Evolutionary conservation across 2,113 vertebrate genomes (phyloP).

Genomic region (Chaetops frenatus): DNA sequence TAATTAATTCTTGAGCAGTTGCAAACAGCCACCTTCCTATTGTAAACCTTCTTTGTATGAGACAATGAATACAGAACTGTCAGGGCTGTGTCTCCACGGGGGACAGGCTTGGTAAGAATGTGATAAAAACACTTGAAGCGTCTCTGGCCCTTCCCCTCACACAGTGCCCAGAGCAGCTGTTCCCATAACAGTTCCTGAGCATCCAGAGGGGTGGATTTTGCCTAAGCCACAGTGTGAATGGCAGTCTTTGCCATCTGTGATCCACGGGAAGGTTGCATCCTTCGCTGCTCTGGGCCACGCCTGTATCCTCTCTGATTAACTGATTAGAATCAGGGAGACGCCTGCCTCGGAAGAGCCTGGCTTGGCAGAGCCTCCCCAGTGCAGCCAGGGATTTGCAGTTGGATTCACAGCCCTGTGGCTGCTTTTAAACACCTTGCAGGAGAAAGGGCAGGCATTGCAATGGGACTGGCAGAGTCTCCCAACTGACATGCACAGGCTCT

Average conservation of each 20-base stretch:
- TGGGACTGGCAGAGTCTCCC: neutral
- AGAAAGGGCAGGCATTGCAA: neutral
- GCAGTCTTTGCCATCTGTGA: neutral
- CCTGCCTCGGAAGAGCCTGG: rapidly evolving
- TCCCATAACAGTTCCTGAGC: neutral
- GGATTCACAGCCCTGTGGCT: neutral
- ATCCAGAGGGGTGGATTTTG: neutral
- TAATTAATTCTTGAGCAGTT: neutral
- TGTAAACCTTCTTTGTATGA: neutral
- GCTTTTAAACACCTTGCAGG: neutral
- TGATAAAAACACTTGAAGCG: neutral
- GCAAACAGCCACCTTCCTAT: neutral
- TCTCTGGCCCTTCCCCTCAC: neutral
- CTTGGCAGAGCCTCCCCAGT: neutral
- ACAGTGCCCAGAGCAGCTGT: neutral
- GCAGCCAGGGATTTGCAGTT: neutral
- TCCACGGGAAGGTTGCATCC: neutral
- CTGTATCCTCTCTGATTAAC: neutral
- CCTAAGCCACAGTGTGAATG: neutral
- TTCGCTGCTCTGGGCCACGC: rapidly evolving
- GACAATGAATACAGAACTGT: neutral
- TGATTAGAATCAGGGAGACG: neutral
- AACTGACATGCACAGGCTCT: neutral
- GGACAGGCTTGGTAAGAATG: neutral
- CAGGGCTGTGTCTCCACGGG: neutral